Evolutionary conservation across 2,888 invertebrate genomes (phyloP), one percentile per base, ranked within the genome.

Genomic region (Dromius quadrimaculatus): DNA sequence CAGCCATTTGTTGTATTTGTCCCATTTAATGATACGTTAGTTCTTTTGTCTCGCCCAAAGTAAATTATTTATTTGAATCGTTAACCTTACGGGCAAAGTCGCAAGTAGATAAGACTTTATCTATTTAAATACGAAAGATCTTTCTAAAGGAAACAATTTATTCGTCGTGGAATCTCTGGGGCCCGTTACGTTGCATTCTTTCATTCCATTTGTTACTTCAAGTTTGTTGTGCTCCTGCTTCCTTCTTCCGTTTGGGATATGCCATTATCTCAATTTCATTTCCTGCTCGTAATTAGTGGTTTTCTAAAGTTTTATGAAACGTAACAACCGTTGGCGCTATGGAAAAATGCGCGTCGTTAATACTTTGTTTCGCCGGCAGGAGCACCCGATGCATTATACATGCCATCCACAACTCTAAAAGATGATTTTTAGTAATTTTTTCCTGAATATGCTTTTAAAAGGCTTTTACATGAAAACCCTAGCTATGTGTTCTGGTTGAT

Each of bases 191-290:
- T 23, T 54, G 50, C 50, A 59, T 59, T 59, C 59, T 59, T 59
- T 54, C 32, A 20, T 57, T 34, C 34, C 36, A 59, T 34, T 38
- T 50, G 45, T 70, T 70, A 62, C 70, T 70, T 70, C 47, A 62
- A 19, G 47, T 66, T 69, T 70, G 70, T 70, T 62, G 68, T 68
- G 59, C 41, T 59, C 43, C 59, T 50, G 62, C 63, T 59, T 64
- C 63, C 71, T 65, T 47, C 59, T 66, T 66, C 65, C 72, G 71
- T 22, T 65, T 50, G 64, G 72, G 71, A 71, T 72, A 64, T 71
- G 71, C 72, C 63, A 72, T 72, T 72, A 72, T 72, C 71, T 72
- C 72, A 71, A 71, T 66, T 71, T 71, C 71, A 71, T 66, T 72
- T 72, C 72, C 72, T 61, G 71, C 34, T 15, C 36, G 66, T 72